phyloP scores from a whole-genome alignment of 2,113 vertebrate species.

The Rhagologus leucostigma region DNA sequence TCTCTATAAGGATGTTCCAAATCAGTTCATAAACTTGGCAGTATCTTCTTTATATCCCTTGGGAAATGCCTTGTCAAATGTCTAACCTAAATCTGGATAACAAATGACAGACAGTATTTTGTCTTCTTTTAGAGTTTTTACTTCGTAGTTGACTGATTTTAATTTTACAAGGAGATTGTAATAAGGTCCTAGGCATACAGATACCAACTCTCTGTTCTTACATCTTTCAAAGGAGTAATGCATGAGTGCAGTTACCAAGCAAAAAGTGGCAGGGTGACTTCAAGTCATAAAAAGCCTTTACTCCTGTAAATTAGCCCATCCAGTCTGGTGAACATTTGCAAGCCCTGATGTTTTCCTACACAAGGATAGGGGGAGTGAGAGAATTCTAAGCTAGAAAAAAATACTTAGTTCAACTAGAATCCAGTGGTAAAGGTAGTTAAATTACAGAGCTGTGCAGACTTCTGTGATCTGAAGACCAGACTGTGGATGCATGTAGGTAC shows the following conservation, averaged over 20 bases:
- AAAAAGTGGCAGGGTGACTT: not conserved
- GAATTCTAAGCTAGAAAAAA: not conserved
- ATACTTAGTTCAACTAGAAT: not conserved
- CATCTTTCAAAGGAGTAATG: not conserved
- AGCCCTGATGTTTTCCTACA: not conserved
- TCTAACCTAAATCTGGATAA: conserved; percentile 10
- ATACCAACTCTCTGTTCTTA: not conserved
- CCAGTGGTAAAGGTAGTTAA: not conserved
- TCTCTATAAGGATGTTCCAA: not conserved
- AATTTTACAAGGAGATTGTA: not conserved
- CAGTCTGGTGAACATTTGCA: not conserved
- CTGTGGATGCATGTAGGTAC: not conserved
- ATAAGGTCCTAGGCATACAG: not conserved
- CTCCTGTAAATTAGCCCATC: not conserved
- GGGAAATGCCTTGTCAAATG: not conserved
- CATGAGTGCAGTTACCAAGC: not conserved
- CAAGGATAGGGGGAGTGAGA: not conserved
- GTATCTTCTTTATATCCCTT: not conserved
- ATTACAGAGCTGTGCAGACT: not conserved
- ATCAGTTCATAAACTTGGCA: not conserved
- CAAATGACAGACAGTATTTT: not conserved
- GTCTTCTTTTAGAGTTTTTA: not conserved
- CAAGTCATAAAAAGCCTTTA: not conserved
- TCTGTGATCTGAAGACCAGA: not conserved
- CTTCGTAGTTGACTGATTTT: not conserved